Percentiles rank a stretch among this genome's conserved stretches.
phyloP scores from a whole-genome alignment of 2,797 vertebrate species.

The Gouania willdenowi region DNA sequence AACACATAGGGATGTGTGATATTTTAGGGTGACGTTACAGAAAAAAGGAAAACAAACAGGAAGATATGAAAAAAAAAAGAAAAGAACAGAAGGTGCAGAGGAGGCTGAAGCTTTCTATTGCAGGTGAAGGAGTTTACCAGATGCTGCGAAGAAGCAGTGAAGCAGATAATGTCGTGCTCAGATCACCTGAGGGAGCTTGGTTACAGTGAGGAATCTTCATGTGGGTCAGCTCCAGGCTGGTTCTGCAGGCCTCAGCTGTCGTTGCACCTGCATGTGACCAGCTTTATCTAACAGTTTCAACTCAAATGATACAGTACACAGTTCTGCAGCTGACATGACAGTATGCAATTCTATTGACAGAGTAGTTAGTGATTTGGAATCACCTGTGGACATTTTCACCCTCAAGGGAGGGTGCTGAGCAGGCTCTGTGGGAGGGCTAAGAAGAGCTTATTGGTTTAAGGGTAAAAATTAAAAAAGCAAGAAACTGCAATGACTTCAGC shows the following conservation, averaged over 20 bases:
- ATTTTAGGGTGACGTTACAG: too few species aligned
- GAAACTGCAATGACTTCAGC: too few species aligned
- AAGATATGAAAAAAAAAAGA: constrained; percentile 32
- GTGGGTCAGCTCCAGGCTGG: constrained; percentile 60
- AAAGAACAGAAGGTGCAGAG: constrained; percentile 26
- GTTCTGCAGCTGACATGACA: background rate
- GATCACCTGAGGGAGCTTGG: constrained; percentile 67
- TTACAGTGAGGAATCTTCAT: constrained; percentile 59
- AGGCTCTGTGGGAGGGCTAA: background rate
- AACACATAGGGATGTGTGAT: too few species aligned
- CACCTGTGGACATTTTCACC: too few species aligned
- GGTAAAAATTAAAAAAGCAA: too few species aligned
- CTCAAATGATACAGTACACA: background rate
- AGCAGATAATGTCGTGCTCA: constrained; percentile 66
- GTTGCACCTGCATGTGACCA: constrained; percentile 53
- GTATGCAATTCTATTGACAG: background rate
- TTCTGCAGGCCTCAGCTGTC: constrained; percentile 65
- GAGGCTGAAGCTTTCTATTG: constrained; percentile 36
- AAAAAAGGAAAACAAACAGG: background rate
- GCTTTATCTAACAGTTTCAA: constrained; percentile 11
- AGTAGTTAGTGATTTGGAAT: background rate
- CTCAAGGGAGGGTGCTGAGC: background rate
- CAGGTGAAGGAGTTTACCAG: constrained; percentile 55
- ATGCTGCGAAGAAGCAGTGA: constrained; percentile 52
- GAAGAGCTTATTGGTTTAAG: too few species aligned